phyloP scores from a whole-genome alignment of 2,797 vertebrate genomes.

The Myotis vivesi region DNA sequence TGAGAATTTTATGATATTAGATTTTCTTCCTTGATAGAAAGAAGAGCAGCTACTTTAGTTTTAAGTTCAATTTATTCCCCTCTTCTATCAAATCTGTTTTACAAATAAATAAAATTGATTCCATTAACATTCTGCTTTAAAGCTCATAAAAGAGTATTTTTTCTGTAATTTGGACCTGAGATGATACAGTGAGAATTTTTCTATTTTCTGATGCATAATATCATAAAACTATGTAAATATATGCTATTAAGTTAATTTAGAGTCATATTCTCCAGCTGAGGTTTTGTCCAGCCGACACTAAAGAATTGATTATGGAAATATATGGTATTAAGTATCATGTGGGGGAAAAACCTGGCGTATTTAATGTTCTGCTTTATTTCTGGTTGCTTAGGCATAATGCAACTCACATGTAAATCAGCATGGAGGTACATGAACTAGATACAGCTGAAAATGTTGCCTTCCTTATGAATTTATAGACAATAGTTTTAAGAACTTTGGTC shows the following conservation, averaged over 20 bases:
- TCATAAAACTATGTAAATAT: background rate
- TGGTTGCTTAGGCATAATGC: background rate
- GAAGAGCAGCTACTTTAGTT: background rate
- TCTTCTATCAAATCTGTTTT: conserved; percentile 6
- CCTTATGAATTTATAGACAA: background rate
- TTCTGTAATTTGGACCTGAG: background rate
- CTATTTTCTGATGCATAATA: accelerated
- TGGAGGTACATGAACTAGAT: background rate
- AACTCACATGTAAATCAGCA: background rate
- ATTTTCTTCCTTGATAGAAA: background rate
- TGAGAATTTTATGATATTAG: background rate
- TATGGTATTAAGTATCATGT: background rate
- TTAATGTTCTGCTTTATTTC: background rate
- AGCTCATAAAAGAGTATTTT: background rate
- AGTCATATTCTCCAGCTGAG: background rate
- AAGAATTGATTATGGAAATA: background rate
- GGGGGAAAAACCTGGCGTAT: background rate
- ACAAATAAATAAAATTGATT: background rate
- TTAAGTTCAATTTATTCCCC: background rate
- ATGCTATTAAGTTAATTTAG: background rate
- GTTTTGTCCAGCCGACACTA: background rate
- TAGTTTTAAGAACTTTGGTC: background rate
- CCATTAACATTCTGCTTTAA: background rate
- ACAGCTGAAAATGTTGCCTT: background rate
- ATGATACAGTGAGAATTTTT: background rate